Conservation (phyloP, 2,888 invertebrate genomes). For the Agrotis clavis region DNA sequence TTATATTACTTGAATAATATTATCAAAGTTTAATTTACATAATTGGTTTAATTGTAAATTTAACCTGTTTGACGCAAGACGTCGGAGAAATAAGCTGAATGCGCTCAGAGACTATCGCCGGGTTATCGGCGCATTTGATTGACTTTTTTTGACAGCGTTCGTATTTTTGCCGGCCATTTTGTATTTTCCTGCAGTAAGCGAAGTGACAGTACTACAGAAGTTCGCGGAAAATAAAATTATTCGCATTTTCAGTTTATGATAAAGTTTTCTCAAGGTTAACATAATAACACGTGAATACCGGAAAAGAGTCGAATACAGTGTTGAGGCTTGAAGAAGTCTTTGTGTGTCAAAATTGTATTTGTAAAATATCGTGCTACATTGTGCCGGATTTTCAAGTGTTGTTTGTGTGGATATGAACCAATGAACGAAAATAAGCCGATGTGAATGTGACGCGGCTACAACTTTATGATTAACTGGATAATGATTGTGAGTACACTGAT, state of each 20-base stretch:
- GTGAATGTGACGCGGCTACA: constrained; percentile 23
- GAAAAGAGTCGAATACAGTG: constrained; percentile 33
- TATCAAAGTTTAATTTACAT: constrained; percentile 73
- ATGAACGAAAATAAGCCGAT: constrained; percentile 44
- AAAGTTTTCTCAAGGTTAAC: constrained; percentile 62
- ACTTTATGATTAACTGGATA: constrained; percentile 40
- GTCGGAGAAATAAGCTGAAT: constrained; percentile 43
- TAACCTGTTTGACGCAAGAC: constrained; percentile 52
- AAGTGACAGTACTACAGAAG: constrained; percentile 74
- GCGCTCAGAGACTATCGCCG: constrained; percentile 28
- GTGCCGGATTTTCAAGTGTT: constrained; percentile 49
- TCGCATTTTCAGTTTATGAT: constrained; percentile 68
- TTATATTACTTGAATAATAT: constrained; percentile 62
- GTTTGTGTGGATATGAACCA: constrained; percentile 40
- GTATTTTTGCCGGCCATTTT: constrained; percentile 87
- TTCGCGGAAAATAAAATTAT: constrained; percentile 79
- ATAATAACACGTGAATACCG: constrained; percentile 48
- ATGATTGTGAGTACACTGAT: constrained; percentile 61
- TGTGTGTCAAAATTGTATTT: constrained; percentile 43
- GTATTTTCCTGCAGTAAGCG: constrained; percentile 78
- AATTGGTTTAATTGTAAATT: constrained; percentile 68
- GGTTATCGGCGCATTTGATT: constrained; percentile 46
- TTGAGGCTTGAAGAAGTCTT: constrained; percentile 14
- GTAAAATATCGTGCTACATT: constrained; percentile 40
- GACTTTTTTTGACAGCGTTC: constrained; percentile 66